phyloP scores from a whole-genome alignment of 2,888 invertebrate species.

The Athripsodes cinereus region DNA sequence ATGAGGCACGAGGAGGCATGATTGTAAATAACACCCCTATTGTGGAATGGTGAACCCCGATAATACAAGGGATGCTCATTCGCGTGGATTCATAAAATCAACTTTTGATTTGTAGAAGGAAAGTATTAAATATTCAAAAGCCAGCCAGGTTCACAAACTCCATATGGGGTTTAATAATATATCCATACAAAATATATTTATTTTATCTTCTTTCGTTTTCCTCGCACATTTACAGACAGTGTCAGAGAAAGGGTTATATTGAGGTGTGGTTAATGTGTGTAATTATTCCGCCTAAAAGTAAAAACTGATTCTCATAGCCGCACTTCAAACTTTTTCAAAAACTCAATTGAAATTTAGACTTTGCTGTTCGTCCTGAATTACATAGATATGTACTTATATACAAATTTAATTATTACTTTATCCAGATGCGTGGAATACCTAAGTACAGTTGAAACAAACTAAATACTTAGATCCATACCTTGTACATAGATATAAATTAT shows the following conservation, averaged over 20 bases:
- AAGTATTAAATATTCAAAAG: slow-evolving; percentile 3
- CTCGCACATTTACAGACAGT: not conserved
- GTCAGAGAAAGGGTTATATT: not conserved
- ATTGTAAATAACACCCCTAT: slow-evolving; percentile 27
- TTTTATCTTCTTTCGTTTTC: not conserved
- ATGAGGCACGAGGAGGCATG: slow-evolving; percentile 14
- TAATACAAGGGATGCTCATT: slow-evolving; percentile 18
- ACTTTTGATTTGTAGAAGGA: slow-evolving; percentile 9
- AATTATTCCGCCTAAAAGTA: not conserved
- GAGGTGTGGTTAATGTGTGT: not conserved
- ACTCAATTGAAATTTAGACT: not conserved
- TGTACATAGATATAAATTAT: no score
- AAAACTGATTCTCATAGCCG: slow-evolving; percentile 1
- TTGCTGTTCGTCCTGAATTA: not conserved
- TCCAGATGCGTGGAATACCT: not conserved
- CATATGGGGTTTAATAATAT: not conserved
- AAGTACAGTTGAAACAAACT: not conserved
- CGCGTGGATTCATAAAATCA: slow-evolving; percentile 14
- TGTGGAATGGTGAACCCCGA: slow-evolving; percentile 22
- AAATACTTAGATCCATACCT: no score
- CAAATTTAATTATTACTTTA: not conserved
- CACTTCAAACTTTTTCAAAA: slow-evolving; percentile 1
- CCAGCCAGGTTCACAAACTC: not conserved
- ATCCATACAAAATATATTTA: not conserved
- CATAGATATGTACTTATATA: not conserved